Base-by-base conservation (phyloP, 2,888 invertebrate species). In the Ditula angustiorana region DNA sequence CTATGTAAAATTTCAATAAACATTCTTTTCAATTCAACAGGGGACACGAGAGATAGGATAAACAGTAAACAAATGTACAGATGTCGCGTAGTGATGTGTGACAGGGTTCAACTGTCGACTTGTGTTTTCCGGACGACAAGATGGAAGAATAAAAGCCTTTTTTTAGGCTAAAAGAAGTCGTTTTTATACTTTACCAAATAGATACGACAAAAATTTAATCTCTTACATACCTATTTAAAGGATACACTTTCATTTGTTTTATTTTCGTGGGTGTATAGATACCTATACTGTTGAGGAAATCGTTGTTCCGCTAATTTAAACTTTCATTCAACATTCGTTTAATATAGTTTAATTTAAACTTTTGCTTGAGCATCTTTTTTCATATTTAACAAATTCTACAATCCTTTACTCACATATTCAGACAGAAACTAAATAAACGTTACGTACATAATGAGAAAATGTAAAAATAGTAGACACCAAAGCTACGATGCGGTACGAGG, bases 401-500 rank as follows among this genome's bases (percentile, higher is more conserved):
- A 56, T 56, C 13, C 11, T 4, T 10, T 8, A 46, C 5, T 5
- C 26, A 23, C 30, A 19, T 37, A 13, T 10, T n/a, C 3, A 33
- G 52, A 52, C 62, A 70, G 69, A 68, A 71, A 72, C 69, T n/a
- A 70, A 69, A 71, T 69, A 49, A 26, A 26, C 5, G 70, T 63
- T 61, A 67, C 70, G 69, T 67, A 67, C 58, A 66, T 68, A 66
- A 67, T 66, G 69, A 69, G 62, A 66, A 66, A 56, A 56, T 21
- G 59, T 41, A 64, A 67, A 72, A 76, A 71, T 73, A 74, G 68
- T 67, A 69, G 71, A 74, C 69, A 65, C 64, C 67, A 65, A 68
- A 64, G 69, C 70, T 70, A 70, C 74, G 72, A 67, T 69, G 72
- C 69, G 71, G 69, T 70, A 70, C 74, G 72, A 67, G 69, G 72